A percentile compares a stretch with the other conserved stretches of the same genome.
Conservation (phyloP, 1,140 invertebrate species). For the Phenacoccus solenopsis region DNA sequence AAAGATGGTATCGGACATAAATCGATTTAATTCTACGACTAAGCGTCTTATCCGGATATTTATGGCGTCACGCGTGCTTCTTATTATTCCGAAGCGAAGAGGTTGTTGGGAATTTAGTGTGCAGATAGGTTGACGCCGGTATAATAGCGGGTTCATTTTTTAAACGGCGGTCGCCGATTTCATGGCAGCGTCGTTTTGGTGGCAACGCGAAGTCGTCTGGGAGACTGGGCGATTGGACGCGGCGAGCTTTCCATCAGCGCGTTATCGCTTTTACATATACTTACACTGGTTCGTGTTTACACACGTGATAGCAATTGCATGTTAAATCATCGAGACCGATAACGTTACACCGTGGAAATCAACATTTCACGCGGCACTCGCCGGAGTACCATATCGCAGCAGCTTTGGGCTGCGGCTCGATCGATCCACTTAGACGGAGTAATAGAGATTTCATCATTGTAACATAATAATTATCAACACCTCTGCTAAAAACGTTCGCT, state of each 20-base stretch:
- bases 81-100: not conserved
- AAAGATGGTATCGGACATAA: conserved; percentile 15
- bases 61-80: conserved; percentile 16
- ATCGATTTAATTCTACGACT: conserved; percentile 16
- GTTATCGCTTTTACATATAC: too few relatives aligned
- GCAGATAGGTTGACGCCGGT: not conserved
- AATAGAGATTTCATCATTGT: not conserved
- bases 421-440: too few relatives aligned
- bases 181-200: too few relatives aligned
- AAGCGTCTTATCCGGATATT: conserved; percentile 16
- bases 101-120: not conserved
- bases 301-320: not conserved
- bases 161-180: too few relatives aligned
- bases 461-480: not conserved
- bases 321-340: too few relatives aligned
- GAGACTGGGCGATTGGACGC: too few relatives aligned
- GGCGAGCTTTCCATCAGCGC: too few relatives aligned
- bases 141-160: too few relatives aligned
- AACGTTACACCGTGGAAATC: not conserved
- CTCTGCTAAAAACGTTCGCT: not conserved
- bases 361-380: not conserved
- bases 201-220: too few relatives aligned
- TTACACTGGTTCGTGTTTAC: too few relatives aligned
- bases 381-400: not conserved
- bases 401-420: too few relatives aligned